Base-by-base conservation (phyloP, 2,888 invertebrate genomes). In the Yponomeuta plumbellus region DNA sequence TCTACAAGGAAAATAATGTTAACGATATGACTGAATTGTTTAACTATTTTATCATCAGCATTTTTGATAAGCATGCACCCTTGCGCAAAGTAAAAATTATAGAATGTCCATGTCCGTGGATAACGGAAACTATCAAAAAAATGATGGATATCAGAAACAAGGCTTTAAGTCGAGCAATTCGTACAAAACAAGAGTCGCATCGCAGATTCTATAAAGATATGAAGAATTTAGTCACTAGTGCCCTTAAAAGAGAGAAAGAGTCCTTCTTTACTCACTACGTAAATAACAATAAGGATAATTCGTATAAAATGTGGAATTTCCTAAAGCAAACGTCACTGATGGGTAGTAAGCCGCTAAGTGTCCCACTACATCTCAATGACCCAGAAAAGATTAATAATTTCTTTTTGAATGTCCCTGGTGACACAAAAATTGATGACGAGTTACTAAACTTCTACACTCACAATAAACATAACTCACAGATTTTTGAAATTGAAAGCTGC, bases 251-350 rank as follows among this genome's bases (percentile, higher is more conserved):
- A 40, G 66, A 66, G 61, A 66, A 59, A 21, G 11, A 13, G 5
- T 59, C 61, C 3, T 61, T 44, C 40, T 66, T 58, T 20, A 58
- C 58, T 17, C 44, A 44, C 39, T 65, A 20, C n/a, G 65, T 65
- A 11, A 65, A 65, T 34, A 65, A 58, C 17, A 65, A 65, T 58
- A 34, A 58, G 26, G n/a, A 58, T 21, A 65, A 65, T 21, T n/a
- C 65, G 13, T 34, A 40, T n/a, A 59, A 61, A 44, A 44, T 64
- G 56, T 64, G 56, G 64, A n/a, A n/a, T n/a, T n/a, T n/a, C n/a
- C n/a, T n/a, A n/a, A n/a, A n/a, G n/a, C n/a, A n/a, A n/a, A n/a
- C n/a, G n/a, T n/a, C n/a, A n/a, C n/a, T n/a, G n/a, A n/a, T n/a
- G n/a, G n/a, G n/a, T n/a, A n/a, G n/a, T n/a, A n/a, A n/a, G n/a